Evolutionary conservation across 2,888 invertebrate species (phyloP).

Genomic region (Lithophane semibrunnea): DNA sequence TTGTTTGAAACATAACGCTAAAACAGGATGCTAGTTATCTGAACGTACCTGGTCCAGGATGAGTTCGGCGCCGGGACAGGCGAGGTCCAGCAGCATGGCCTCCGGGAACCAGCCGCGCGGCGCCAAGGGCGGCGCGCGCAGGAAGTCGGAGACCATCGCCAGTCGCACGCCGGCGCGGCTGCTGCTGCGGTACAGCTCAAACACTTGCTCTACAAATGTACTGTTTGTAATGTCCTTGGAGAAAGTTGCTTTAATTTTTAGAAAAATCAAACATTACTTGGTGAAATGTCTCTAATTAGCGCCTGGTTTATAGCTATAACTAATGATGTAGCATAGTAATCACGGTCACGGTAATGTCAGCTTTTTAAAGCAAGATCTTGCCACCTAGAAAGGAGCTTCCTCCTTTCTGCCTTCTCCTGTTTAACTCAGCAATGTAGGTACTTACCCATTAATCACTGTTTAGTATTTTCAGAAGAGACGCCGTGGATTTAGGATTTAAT

Average conservation of each 20-base stretch:
- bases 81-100: slow-evolving; percentile 78
- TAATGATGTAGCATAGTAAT: too few relatives aligned
- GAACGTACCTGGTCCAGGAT: slow-evolving; percentile 70
- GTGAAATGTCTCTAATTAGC: neutral
- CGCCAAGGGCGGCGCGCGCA: slow-evolving; percentile 61
- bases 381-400: too few relatives aligned
- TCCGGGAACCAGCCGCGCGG: slow-evolving; percentile 76
- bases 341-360: neutral
- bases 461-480: neutral
- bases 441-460: too few relatives aligned
- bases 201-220: slow-evolving; percentile 61
- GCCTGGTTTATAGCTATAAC: too few relatives aligned
- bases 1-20: neutral
- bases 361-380: neutral
- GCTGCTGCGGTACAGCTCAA: slow-evolving; percentile 64
- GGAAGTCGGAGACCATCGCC: slow-evolving; percentile 50
- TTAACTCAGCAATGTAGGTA: too few relatives aligned
- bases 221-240: neutral
- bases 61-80: slow-evolving; percentile 69
- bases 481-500: neutral
- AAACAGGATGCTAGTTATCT: neutral
- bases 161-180: slow-evolving; percentile 69
- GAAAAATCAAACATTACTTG: neutral
- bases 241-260: neutral
- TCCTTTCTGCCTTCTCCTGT: neutral